Evolutionary conservation across 2,888 invertebrate species (phyloP).

Genomic region (Drosophila nr. medialis): DNA sequence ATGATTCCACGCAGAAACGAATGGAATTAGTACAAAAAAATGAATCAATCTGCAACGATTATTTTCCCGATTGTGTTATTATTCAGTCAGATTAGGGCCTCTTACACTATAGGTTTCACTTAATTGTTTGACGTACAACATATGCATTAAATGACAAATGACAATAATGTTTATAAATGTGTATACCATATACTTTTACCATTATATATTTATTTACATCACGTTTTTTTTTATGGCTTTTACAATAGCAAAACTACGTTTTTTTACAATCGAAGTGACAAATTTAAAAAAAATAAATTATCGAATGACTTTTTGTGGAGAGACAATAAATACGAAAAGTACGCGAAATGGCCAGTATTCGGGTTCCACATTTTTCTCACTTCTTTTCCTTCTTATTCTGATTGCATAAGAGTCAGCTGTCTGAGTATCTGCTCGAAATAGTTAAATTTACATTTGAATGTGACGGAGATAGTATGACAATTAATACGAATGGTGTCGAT

Average conservation of each 20-base stretch:
- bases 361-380: too few species aligned
- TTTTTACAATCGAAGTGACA: too few species aligned
- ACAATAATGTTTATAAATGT: background rate
- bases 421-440: too few species aligned
- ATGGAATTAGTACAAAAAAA: conserved; percentile 53
- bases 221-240: background rate
- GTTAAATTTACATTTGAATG: background rate
- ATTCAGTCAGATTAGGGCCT: background rate
- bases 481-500: background rate
- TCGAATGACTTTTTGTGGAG: background rate
- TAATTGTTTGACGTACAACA: background rate
- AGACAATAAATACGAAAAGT: background rate
- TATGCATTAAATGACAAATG: background rate
- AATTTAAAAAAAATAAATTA: background rate
- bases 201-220: background rate
- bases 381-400: background rate
- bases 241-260: too few species aligned
- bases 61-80: conserved; percentile 11
- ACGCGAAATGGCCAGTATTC: background rate
- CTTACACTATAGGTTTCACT: conserved; percentile 13
- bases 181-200: background rate
- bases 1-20: conserved; percentile 50
- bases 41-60: conserved; percentile 20
- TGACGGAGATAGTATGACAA: background rate
- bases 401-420: background rate